Base-by-base conservation (phyloP, 2,888 invertebrate genomes). In the Bruchidius siliquastri region DNA sequence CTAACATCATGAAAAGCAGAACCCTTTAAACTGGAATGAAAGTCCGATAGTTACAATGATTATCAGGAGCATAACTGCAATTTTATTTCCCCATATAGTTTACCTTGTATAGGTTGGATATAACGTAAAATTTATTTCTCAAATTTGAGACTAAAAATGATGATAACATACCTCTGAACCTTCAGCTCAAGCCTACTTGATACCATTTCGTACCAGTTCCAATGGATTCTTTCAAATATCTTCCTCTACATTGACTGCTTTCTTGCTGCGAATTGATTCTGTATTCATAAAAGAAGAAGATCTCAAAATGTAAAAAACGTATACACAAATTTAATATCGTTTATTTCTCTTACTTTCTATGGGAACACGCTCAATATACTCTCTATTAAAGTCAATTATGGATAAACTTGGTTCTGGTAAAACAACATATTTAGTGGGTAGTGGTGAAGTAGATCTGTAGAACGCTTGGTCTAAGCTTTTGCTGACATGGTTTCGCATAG, bases 341-440 rank as follows among this genome's bases (percentile, higher is more conserved):
- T 49, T 49, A 49, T 49, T 49, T 49, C 18, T 49, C 18, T 49
- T 49, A 49, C 8, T 49, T 49, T 4, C 18, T 49, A 49, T 49
- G 1, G 49, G 49, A 49, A 49, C 49, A 49, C 49, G 49, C 13
- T 49, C 49, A 84, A 91, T 49, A 49, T 49, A 49, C 13, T 49
- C 49, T 49, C 18, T 88, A 87, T 92, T 93, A 83, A 93, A 91
- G 87, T 93, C 92, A 77, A 93, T 92, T 80, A 93, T 92, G 26
- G 92, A 90, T 76, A 93, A 88, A 81, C 90, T 89, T n/a, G 92
- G 92, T 82, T 90, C 88, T 6, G 89, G 88, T 22, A 89, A 86
- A 67, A 88, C 85, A 73, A 87, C 87, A 21, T 87, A 83, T 67
- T 84, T 84, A 20, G 81, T 79, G 20, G 84, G 81, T 22, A 81